phyloP scores from a whole-genome alignment of 2,113 vertebrate species.

The Cariama cristata region DNA sequence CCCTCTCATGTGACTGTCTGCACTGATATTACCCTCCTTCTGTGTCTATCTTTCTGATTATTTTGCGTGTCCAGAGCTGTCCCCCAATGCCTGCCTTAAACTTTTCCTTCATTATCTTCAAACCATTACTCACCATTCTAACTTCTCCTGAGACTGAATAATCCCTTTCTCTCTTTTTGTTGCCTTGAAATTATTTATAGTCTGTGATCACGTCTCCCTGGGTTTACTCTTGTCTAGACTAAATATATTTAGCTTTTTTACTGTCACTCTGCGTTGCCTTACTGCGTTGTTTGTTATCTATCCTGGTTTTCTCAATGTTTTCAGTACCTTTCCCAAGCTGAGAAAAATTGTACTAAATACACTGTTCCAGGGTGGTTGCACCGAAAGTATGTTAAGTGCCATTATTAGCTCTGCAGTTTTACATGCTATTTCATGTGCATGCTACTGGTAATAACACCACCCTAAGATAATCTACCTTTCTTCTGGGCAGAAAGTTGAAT shows the following conservation, averaged over 20 bases:
- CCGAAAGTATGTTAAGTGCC: not conserved
- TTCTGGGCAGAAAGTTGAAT: not conserved
- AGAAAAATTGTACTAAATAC: not conserved
- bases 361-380: not conserved
- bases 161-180: constrained; percentile 27
- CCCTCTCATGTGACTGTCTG: constrained; percentile 2
- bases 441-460: not conserved
- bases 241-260: constrained; percentile 68
- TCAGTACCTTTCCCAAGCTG: not conserved
- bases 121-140: not conserved
- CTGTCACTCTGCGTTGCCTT: not conserved
- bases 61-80: not conserved
- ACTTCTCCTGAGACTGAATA: constrained; percentile 37
- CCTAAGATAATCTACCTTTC: not conserved
- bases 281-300: not conserved
- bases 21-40: not conserved
- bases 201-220: constrained; percentile 28
- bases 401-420: not conserved
- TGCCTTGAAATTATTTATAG: constrained; percentile 65
- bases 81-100: constrained; percentile 13
- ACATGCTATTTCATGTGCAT: not conserved
- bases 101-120: constrained; percentile 41
- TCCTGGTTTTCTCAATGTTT: not conserved
- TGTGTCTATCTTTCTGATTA: not conserved
- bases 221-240: constrained; percentile 66